phyloP scores from a whole-genome alignment of 1,140 invertebrate species.

The Drosophila serrata region DNA sequence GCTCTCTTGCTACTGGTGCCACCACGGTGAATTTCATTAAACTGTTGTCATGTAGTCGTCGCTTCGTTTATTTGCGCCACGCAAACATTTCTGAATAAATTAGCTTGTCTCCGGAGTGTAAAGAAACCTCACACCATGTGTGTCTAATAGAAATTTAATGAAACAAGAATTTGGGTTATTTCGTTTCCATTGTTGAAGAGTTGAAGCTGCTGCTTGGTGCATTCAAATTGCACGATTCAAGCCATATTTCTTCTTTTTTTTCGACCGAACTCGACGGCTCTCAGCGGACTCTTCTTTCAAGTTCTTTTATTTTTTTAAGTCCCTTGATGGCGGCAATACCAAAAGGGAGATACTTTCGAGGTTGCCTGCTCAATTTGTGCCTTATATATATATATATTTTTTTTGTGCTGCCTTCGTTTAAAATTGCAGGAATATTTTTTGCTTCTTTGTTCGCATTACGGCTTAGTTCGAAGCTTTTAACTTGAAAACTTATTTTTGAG shows the following conservation, averaged over 20 bases:
- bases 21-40: conserved; percentile 35
- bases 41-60: conserved; percentile 40
- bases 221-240: conserved; percentile 42
- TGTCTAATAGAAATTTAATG: conserved; percentile 31
- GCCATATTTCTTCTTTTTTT: conserved; percentile 29
- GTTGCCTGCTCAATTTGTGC: conserved; percentile 4
- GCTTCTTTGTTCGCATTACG: background rate
- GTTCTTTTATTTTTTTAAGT: conserved; percentile 20
- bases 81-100: conserved; percentile 49
- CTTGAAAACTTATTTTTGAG: background rate
- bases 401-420: conserved; percentile 1
- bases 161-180: background rate
- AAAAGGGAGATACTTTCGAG: conserved; percentile 3
- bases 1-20: conserved; percentile 1
- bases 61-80: conserved; percentile 39
- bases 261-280: conserved; percentile 3
- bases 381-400: conserved; percentile 8
- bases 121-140: conserved; percentile 4
- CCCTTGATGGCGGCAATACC: conserved; percentile 10
- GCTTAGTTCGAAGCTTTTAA: conserved; percentile 11
- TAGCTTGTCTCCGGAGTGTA: conserved; percentile 2
- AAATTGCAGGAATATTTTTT: conserved; percentile 24
- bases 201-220: background rate
- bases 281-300: background rate
- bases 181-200: conserved; percentile 3